These are phyloP conservation scores for Dexiosoma caninum DNA, from an alignment of 2,888 invertebrate genomes.

Conservation along the genomic window DNA sequence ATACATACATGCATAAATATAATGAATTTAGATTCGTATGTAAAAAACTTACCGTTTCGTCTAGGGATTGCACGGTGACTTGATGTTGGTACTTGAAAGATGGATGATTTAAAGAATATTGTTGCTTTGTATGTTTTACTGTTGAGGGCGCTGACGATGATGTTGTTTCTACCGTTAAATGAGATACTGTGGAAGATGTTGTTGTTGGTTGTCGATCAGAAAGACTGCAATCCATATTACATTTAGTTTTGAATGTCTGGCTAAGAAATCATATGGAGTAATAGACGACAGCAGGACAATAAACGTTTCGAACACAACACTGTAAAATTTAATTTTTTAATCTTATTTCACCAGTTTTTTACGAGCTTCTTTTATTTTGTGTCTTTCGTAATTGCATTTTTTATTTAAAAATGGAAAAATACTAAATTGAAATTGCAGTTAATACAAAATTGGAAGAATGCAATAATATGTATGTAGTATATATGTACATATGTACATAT, in stretches of 20 bases:
- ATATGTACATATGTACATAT: not conserved
- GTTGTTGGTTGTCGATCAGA: slow-evolving; percentile 64
- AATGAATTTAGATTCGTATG: not conserved
- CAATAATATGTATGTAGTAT: not conserved
- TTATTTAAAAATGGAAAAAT: not conserved
- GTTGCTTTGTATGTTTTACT: slow-evolving; percentile 27
- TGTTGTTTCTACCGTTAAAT: slow-evolving; percentile 22
- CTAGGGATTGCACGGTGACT: slow-evolving; percentile 65
- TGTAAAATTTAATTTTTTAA: slow-evolving; percentile 10
- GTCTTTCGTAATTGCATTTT: not conserved
- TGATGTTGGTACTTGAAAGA: slow-evolving; percentile 49
- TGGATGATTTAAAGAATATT: slow-evolving; percentile 31
- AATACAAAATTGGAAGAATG: not conserved
- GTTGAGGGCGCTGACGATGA: slow-evolving; percentile 20
- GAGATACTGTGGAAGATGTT: slow-evolving; percentile 13
- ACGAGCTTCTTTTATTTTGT: not conserved
- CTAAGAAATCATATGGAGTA: slow-evolving; percentile 52
- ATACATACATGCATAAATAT: not conserved
- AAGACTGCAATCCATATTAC: slow-evolving; percentile 69
- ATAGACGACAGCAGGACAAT: slow-evolving; percentile 16
- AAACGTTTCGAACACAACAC: slow-evolving; percentile 26
- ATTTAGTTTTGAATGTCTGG: slow-evolving; percentile 61
- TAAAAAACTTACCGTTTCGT: slow-evolving; percentile 66
- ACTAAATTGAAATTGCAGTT: not conserved
- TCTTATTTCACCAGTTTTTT: not conserved